These are phyloP conservation scores for Hydractinia echinata DNA, from an alignment of 30 jellyfish, hydroid and myxozoan species.

Conservation along the genomic window DNA sequence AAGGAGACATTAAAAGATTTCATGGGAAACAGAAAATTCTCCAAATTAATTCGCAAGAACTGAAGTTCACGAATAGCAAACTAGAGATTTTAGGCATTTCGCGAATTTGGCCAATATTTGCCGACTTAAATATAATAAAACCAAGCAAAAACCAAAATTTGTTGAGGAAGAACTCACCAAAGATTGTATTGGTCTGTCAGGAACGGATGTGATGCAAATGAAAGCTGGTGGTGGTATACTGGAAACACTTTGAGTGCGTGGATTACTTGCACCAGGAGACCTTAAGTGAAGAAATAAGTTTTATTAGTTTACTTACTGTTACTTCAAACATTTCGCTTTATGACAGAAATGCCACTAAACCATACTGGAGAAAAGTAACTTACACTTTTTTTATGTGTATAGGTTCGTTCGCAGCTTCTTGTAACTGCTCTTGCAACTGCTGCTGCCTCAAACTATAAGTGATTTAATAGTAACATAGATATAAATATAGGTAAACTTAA, in stretches of 20 bases:
- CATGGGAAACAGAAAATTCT: too few species aligned
- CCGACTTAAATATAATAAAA: too few species aligned
- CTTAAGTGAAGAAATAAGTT: not conserved
- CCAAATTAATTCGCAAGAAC: too few species aligned
- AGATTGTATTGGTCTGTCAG: slow-evolving; percentile 70
- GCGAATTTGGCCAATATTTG: too few species aligned
- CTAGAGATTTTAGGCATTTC: too few species aligned
- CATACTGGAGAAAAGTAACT: not conserved
- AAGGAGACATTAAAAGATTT: too few species aligned
- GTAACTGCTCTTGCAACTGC: slow-evolving; percentile 64
- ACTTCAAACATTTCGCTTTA: slow-evolving; percentile 1
- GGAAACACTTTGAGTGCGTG: not conserved
- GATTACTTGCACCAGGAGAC: slow-evolving; percentile 9
- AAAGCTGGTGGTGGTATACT: slow-evolving; percentile 68
- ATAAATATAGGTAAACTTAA: too few species aligned
- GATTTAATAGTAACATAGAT: too few species aligned
- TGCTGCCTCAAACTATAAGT: slow-evolving; percentile 68
- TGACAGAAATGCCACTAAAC: not conserved
- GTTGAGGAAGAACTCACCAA: slow-evolving; percentile 30
- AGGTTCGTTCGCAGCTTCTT: slow-evolving; percentile 94
- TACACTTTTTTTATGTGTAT: slow-evolving; percentile 35
- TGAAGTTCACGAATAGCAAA: too few species aligned
- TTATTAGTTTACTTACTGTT: not conserved
- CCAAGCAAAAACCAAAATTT: too few species aligned
- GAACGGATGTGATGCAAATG: slow-evolving; percentile 88